Percentiles rank a stretch among this genome's conserved stretches.
phyloP scores from a whole-genome alignment of 2,888 invertebrate genomes.

The Bhutanitis thaidina region DNA sequence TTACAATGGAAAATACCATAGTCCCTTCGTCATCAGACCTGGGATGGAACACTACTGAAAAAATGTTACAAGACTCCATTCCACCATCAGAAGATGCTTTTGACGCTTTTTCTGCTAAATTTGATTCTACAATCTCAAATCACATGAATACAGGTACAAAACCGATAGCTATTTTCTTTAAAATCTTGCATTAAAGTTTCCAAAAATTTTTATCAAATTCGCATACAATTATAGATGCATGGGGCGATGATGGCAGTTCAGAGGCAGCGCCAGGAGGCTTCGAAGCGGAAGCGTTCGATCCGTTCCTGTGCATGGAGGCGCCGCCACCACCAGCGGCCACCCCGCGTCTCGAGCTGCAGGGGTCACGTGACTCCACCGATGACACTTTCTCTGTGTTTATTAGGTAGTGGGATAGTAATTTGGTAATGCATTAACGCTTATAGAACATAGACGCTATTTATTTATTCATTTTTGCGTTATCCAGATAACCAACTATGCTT shows the following conservation, averaged over 20 bases:
- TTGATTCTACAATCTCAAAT: slow-evolving; percentile 83
- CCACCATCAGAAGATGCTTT: slow-evolving; percentile 79
- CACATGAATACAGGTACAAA: slow-evolving; percentile 49
- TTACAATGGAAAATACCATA: slow-evolving; percentile 42
- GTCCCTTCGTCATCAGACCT: slow-evolving; percentile 35
- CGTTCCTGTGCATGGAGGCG: slow-evolving; percentile 89
- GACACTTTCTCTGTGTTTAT: slow-evolving; percentile 91
- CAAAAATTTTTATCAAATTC: background rate
- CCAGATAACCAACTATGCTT: background rate
- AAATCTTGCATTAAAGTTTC: background rate
- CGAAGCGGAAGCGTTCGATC: slow-evolving; percentile 87
- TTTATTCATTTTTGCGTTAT: background rate
- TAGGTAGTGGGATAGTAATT: slow-evolving; percentile 60
- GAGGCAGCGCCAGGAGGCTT: slow-evolving; percentile 79
- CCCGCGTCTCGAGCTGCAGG: slow-evolving; percentile 80
- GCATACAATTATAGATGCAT: slow-evolving; percentile 43
- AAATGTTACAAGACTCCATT: slow-evolving; percentile 51
- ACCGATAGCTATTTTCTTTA: slow-evolving; percentile 14
- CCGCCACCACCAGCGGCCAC: slow-evolving; percentile 85
- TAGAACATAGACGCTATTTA: too few relatives aligned
- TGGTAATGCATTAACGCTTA: too few relatives aligned
- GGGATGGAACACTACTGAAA: slow-evolving; percentile 47
- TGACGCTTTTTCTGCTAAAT: slow-evolving; percentile 94
- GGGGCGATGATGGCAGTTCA: slow-evolving; percentile 50
- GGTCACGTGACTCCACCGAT: slow-evolving; percentile 88